A percentile compares a stretch with the other conserved stretches of the same genome.
These are phyloP conservation scores for Ceuthmochares aereus DNA, from an alignment of 2,113 vertebrate genomes.

Conservation along the genomic window DNA sequence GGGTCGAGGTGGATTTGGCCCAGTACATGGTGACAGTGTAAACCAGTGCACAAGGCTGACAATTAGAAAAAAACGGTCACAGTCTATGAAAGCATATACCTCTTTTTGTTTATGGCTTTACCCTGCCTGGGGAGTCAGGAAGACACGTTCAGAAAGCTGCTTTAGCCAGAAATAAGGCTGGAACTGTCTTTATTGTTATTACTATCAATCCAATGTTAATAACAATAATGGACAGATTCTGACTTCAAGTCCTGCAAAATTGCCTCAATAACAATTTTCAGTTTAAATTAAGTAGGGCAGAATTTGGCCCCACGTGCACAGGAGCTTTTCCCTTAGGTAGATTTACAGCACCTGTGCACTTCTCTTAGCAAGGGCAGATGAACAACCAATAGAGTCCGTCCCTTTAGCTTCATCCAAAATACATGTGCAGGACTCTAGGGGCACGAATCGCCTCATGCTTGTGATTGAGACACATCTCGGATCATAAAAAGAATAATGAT, in stretches of 20 bases:
- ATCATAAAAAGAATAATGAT: not conserved
- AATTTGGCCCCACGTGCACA: not conserved
- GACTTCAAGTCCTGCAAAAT: not conserved
- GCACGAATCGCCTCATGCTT: not conserved
- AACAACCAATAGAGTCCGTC: not conserved
- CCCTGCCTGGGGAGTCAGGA: constrained; percentile 46
- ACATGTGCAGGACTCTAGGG: not conserved
- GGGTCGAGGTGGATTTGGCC: not conserved
- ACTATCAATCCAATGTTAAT: not conserved
- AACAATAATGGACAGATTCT: not conserved
- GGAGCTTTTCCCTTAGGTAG: not conserved
- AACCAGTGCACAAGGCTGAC: not conserved
- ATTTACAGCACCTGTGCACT: not conserved
- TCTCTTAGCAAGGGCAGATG: not conserved
- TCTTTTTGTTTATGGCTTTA: constrained; percentile 34
- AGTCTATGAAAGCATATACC: constrained; percentile 20
- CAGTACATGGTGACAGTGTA: not conserved
- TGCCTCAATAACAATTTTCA: not conserved
- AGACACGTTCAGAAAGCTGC: not conserved
- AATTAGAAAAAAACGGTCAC: not conserved
- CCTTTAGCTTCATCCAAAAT: not conserved
- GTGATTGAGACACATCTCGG: constrained; percentile 24
- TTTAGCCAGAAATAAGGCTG: not conserved
- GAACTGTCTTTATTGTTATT: not conserved
- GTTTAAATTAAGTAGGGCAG: not conserved